Evolutionary conservation across 2,888 invertebrate genomes (phyloP).

Genomic region (Tachina fera): DNA sequence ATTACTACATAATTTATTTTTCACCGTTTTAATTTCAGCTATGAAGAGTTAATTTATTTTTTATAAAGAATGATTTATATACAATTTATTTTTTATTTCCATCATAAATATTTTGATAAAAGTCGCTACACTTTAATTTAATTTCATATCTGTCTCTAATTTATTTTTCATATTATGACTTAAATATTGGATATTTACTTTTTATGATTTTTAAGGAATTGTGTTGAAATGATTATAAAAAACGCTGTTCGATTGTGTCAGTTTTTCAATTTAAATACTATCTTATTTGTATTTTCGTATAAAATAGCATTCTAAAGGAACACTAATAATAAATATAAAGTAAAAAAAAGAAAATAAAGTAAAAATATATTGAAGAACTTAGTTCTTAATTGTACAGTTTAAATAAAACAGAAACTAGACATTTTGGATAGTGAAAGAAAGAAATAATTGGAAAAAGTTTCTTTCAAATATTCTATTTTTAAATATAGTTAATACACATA

Average conservation of each 20-base stretch:
- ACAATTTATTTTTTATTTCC: conserved; percentile 54
- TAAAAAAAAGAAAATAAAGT: conserved; percentile 46
- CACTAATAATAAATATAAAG: conserved; percentile 40
- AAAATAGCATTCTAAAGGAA: conserved; percentile 12
- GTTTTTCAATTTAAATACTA: conserved; percentile 10
- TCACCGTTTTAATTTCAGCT: background rate
- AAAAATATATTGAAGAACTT: conserved; percentile 35
- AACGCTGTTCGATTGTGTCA: background rate
- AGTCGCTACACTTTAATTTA: conserved; percentile 40
- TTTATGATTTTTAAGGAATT: conserved; percentile 1
- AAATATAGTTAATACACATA: conserved; percentile 6
- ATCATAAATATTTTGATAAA: conserved; percentile 46
- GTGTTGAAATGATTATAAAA: conserved; percentile 62
- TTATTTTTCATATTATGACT: conserved; percentile 21
- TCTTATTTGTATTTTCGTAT: conserved; percentile 7
- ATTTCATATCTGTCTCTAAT: background rate
- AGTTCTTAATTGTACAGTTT: conserved; percentile 47
- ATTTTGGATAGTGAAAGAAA: conserved; percentile 15
- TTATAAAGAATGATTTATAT: conserved; percentile 63
- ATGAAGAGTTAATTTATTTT: background rate
- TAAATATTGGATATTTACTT: conserved; percentile 45
- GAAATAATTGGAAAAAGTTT: conserved; percentile 9
- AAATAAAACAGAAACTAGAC: conserved; percentile 34
- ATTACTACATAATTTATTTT: background rate
- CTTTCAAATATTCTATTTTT: conserved; percentile 53